Conservation (phyloP, 1,140 invertebrate genomes). For the Drosophila baimaii region DNA sequence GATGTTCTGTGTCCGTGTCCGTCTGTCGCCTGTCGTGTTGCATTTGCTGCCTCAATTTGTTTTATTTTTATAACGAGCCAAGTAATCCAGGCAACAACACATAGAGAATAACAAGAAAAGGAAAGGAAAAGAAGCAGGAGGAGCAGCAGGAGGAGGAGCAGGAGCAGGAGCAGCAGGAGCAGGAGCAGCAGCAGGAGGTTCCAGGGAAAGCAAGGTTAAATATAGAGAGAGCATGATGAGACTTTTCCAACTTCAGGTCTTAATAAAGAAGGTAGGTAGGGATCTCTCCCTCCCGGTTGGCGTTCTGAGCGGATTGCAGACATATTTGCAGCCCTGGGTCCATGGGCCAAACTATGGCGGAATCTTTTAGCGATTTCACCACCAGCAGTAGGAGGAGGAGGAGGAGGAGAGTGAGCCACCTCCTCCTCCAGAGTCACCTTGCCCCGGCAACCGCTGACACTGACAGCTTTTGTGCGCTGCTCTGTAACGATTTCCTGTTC, state of each 20-base stretch:
- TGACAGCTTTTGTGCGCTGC: conserved; percentile 19
- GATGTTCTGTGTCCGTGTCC: neutral
- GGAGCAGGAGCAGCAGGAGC: too few relatives aligned
- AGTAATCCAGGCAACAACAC: conserved; percentile 15
- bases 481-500: conserved; percentile 38
- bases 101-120: neutral
- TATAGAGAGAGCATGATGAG: conserved; percentile 8
- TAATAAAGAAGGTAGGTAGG: neutral
- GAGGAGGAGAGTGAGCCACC: too few relatives aligned
- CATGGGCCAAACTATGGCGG: neutral
- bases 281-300: too few relatives aligned
- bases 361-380: too few relatives aligned
- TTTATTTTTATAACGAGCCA: conserved; percentile 44
- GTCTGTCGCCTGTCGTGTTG: conserved; percentile 15
- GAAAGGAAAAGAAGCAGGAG: neutral
- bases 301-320: conserved; percentile 7
- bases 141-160: neutral
- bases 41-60: conserved; percentile 39
- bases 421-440: neutral
- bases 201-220: conserved; percentile 1
- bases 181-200: neutral
- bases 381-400: too few relatives aligned
- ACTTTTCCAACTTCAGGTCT: conserved; percentile 8
- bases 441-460: neutral
- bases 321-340: conserved; percentile 5